These are phyloP conservation scores for Anthonomus grandis DNA, from an alignment of 1,140 invertebrate species.

Conservation along the genomic window DNA sequence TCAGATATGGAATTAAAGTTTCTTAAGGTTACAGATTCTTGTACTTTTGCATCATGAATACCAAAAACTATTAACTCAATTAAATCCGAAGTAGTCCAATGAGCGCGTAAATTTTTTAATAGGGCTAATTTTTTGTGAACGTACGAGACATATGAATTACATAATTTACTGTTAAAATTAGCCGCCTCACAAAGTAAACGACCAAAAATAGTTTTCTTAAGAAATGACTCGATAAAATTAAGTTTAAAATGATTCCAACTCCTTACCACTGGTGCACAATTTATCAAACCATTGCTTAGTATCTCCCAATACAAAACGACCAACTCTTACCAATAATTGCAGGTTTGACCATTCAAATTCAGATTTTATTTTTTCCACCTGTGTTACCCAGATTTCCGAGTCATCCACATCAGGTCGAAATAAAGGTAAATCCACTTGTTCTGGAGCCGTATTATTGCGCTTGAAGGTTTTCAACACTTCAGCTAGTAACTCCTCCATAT, in stretches of 20 bases:
- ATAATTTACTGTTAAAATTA: slow-evolving; percentile 8
- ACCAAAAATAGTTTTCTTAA: slow-evolving; percentile 18
- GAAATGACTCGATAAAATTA: slow-evolving; percentile 27
- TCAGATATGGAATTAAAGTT: slow-evolving; percentile 5
- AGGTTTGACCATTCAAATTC: not conserved
- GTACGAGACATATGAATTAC: slow-evolving; percentile 21
- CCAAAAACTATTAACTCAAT: slow-evolving; percentile 23
- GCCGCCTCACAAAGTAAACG: slow-evolving; percentile 14
- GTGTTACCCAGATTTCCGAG: slow-evolving; percentile 11
- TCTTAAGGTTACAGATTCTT: not conserved
- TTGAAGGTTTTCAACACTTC: too few relatives aligned
- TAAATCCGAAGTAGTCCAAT: not conserved
- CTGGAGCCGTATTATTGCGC: not conserved
- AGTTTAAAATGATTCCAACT: slow-evolving; percentile 20
- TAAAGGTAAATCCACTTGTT: slow-evolving; percentile 21
- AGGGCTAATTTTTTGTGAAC: slow-evolving; percentile 3
- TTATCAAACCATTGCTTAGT: slow-evolving; percentile 20
- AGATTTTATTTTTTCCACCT: slow-evolving; percentile 13
- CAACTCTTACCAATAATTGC: slow-evolving; percentile 19
- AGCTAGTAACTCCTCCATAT: too few relatives aligned
- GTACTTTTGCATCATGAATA: slow-evolving; percentile 16
- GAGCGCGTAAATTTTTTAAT: slow-evolving; percentile 1
- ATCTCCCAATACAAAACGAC: slow-evolving; percentile 15
- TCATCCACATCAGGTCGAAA: slow-evolving; percentile 12
- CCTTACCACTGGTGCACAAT: slow-evolving; percentile 15